These are phyloP conservation scores for Coenonympha arcania DNA, from an alignment of 2,888 invertebrate genomes.

Conservation along the genomic window DNA sequence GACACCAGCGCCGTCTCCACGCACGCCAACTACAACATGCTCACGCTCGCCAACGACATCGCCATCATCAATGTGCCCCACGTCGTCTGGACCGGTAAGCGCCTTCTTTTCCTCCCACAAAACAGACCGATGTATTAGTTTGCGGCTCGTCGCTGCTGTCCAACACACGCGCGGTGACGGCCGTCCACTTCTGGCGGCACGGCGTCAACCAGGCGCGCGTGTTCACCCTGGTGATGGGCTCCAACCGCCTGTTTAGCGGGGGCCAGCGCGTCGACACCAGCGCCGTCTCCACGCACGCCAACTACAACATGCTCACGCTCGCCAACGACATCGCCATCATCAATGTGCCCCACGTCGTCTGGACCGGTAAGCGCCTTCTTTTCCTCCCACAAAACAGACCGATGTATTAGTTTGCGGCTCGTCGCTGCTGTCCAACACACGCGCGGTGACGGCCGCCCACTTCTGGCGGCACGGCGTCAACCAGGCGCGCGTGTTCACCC, in stretches of 20 bases:
- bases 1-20: constrained; percentile 28
- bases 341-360: too few species aligned
- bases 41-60: too few species aligned
- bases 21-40: constrained; percentile 32
- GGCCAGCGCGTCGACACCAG: constrained; percentile 32
- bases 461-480: constrained; percentile 39
- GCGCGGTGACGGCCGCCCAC: constrained; percentile 38
- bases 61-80: too few species aligned
- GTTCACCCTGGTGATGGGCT: constrained; percentile 40
- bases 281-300: constrained; percentile 31
- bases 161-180: constrained; percentile 35
- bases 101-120: too few species aligned
- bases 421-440: constrained; percentile 40
- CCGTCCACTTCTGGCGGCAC: constrained; percentile 43
- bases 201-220: constrained; percentile 34
- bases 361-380: too few species aligned
- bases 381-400: too few species aligned
- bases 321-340: too few species aligned
- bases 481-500: constrained; percentile 36
- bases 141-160: constrained; percentile 46
- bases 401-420: too few species aligned
- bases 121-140: too few species aligned
- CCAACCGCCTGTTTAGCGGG: constrained; percentile 34
- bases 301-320: constrained; percentile 24
- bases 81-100: too few species aligned